A percentile compares a stretch with the other conserved stretches of the same genome.
Evolutionary conservation across 2,888 invertebrate genomes (phyloP).

Genomic region (Cataglyphis livida): DNA sequence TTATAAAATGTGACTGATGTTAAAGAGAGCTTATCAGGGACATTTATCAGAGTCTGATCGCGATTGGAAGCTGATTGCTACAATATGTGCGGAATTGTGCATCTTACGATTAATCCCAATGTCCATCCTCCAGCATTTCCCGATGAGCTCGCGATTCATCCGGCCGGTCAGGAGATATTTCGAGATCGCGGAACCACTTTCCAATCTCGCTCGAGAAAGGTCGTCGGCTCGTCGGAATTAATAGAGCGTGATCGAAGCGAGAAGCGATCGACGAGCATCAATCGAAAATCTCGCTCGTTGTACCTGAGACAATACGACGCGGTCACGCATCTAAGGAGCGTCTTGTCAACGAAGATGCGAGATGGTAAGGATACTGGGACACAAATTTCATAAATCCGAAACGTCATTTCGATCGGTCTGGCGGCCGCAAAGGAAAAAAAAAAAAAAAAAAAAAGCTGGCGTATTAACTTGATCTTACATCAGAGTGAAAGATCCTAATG

Average conservation of each 20-base stretch:
- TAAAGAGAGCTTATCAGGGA: neutral
- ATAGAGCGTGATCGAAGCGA: slow-evolving; percentile 71
- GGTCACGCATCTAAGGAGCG: slow-evolving; percentile 48
- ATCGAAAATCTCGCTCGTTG: slow-evolving; percentile 62
- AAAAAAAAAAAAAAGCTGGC: too few relatives aligned
- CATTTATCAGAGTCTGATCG: neutral
- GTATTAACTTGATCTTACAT: slow-evolving; percentile 34
- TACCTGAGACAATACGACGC: slow-evolving; percentile 57
- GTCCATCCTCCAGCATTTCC: slow-evolving; percentile 19
- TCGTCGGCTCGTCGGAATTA: slow-evolving; percentile 64
- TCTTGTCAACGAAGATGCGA: neutral
- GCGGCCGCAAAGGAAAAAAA: neutral
- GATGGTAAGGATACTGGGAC: neutral
- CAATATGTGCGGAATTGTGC: neutral
- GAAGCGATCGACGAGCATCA: slow-evolving; percentile 64
- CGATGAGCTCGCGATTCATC: slow-evolving; percentile 57
- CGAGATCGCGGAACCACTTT: slow-evolving; percentile 76
- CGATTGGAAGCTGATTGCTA: neutral
- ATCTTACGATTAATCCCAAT: slow-evolving; percentile 8
- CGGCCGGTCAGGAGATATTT: slow-evolving; percentile 67
- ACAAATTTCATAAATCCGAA: slow-evolving; percentile 37
- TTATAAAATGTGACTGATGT: neutral
- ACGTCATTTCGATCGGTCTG: slow-evolving; percentile 11
- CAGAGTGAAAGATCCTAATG: slow-evolving; percentile 57
- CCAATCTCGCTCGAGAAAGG: slow-evolving; percentile 71